Evolutionary conservation across 1,140 invertebrate species (phyloP).

Genomic region (Lasioglossum baleicum): DNA sequence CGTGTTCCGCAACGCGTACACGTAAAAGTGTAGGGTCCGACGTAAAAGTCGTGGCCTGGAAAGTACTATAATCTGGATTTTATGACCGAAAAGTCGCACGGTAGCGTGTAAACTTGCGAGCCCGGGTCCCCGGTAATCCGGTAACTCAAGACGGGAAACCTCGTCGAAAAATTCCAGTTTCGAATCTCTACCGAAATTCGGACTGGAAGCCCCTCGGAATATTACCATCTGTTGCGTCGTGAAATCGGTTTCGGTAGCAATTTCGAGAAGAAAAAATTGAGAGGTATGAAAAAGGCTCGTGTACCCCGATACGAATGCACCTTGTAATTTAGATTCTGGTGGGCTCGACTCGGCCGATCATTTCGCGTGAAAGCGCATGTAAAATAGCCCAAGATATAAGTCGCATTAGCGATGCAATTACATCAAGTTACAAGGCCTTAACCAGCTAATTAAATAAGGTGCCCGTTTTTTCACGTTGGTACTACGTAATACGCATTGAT

Average conservation of each 20-base stretch:
- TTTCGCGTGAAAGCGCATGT: no score
- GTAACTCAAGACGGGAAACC: conserved; percentile 66
- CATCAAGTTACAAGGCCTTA: no score
- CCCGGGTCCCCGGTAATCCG: conserved; percentile 11
- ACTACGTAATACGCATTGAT: no score
- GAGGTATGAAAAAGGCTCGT: no score
- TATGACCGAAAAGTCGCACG: conserved; percentile 18
- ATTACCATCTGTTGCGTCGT: conserved; percentile 28
- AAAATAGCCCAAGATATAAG: no score
- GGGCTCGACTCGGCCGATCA: no score
- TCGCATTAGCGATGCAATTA: no score
- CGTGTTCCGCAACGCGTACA: not conserved
- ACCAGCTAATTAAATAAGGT: not conserved
- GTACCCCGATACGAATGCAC: no score
- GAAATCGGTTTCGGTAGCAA: conserved; percentile 14
- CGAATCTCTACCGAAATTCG: conserved; percentile 60
- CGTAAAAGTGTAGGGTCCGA: not conserved
- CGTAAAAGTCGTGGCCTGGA: not conserved
- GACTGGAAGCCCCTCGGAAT: conserved; percentile 51
- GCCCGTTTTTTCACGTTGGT: no score
- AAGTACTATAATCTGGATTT: conserved; percentile 22
- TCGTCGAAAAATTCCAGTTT: conserved; percentile 39
- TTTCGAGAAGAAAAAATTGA: conserved; percentile 4
- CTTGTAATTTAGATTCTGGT: no score
- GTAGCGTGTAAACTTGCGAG: conserved; percentile 13